phyloP scores from a whole-genome alignment of 2,797 vertebrate genomes.

The Acanthurus lineatus region DNA sequence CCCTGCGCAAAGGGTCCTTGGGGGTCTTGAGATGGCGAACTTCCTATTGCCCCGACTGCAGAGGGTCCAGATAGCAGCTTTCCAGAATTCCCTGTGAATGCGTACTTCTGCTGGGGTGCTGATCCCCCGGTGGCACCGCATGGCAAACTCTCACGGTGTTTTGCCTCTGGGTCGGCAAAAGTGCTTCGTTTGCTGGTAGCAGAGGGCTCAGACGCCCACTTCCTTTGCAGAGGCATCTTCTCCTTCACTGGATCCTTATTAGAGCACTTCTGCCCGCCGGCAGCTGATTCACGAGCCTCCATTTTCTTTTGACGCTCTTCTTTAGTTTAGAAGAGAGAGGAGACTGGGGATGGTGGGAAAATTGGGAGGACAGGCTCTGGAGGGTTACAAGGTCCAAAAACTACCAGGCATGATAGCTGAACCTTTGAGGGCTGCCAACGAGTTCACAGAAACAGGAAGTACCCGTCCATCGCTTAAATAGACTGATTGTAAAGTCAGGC shows the following conservation, averaged over 20 bases:
- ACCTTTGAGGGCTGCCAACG: conserved; percentile 83
- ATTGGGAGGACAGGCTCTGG: conserved; percentile 43
- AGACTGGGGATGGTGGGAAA: conserved; percentile 43
- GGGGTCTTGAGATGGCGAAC: conserved; percentile 73
- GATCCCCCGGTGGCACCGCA: conserved; percentile 80
- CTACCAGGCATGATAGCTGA: conserved; percentile 78
- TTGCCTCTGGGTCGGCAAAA: conserved; percentile 90
- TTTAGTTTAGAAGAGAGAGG: conserved; percentile 38
- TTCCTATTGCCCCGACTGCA: conserved; percentile 80
- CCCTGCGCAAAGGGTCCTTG: conserved; percentile 79
- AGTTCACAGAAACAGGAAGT: conserved; percentile 88
- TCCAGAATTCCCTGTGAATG: conserved; percentile 84
- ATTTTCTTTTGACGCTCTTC: conserved; percentile 84
- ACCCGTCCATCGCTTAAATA: conserved; percentile 86
- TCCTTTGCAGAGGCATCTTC: conserved; percentile 89
- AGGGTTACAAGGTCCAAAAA: conserved; percentile 70
- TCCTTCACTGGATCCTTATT: conserved; percentile 90
- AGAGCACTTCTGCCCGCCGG: conserved; percentile 91
- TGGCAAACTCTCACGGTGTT: conserved; percentile 90
- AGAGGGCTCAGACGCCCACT: conserved; percentile 94
- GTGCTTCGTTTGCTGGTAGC: conserved; percentile 91
- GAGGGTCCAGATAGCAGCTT: conserved; percentile 87
- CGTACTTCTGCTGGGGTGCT: conserved; percentile 90
- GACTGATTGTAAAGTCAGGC: conserved; percentile 65
- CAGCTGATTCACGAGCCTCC: conserved; percentile 92